phyloP scores from a whole-genome alignment of 2,888 invertebrate species.

The Drosophila maculinotata region DNA sequence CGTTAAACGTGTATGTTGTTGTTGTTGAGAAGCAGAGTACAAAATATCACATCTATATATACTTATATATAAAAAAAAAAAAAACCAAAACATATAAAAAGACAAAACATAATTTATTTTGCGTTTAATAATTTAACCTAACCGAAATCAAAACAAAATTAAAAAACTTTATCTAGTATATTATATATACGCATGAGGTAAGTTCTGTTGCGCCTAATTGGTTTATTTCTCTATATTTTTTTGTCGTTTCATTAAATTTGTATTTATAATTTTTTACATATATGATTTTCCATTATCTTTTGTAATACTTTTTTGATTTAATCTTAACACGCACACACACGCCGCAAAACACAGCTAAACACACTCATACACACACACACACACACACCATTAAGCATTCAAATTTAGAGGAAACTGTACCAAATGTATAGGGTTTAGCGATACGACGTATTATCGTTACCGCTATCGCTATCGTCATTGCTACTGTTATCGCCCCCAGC shows the following conservation, averaged over 20 bases:
- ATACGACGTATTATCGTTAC: conserved; percentile 23
- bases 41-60: conserved; percentile 35
- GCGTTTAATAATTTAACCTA: conserved; percentile 69
- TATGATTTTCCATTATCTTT: conserved; percentile 42
- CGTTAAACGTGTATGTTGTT: conserved; percentile 37
- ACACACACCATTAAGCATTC: conserved; percentile 20
- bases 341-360: conserved; percentile 18
- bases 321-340: conserved; percentile 23
- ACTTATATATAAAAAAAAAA: conserved; percentile 20
- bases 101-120: conserved; percentile 71
- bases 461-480: conserved; percentile 28
- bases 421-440: conserved; percentile 27
- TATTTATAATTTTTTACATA: conserved; percentile 44
- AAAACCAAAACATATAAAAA: conserved; percentile 44
- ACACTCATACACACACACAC: conserved; percentile 28
- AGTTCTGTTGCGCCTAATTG: conserved; percentile 83
- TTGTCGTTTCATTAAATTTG: conserved; percentile 48
- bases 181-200: conserved; percentile 79
- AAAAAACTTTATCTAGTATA: conserved; percentile 45
- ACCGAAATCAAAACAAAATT: conserved; percentile 61
- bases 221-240: conserved; percentile 61
- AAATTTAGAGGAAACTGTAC: conserved; percentile 36
- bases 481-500: conserved; percentile 27
- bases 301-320: conserved; percentile 46
- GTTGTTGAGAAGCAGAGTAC: conserved; percentile 52